Evolutionary conservation across 2,113 vertebrate species (phyloP).

Genomic region (Xenopus tropicalis): UCB_Xtro_10.0 CM004446.2:89195501-89196000

Average conservation of each 20-base stretch:
- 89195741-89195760: constrained; percentile 30
- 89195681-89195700: constrained; percentile 2
- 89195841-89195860: constrained; percentile 43
- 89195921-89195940: constrained; percentile 2
- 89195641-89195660: not conserved
- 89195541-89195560: too few species aligned
- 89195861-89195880: constrained; percentile 42
- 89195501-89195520: too few species aligned
- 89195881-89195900: constrained; percentile 42
- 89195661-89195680: constrained; percentile 23
- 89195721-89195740: constrained; percentile 18
- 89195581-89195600: too few species aligned
- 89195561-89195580: too few species aligned
- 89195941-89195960: not conserved
- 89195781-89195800: constrained; percentile 41
- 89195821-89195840: constrained; percentile 25
- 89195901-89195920: constrained; percentile 15
- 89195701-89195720: constrained; percentile 9
- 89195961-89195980: not conserved
- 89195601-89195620: not conserved
- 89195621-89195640: not conserved
- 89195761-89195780: constrained; percentile 35
- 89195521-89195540: too few species aligned
- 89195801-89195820: constrained; percentile 40
- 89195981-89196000: constrained; percentile 27